Evolutionary conservation across 1,140 invertebrate species (phyloP), one percentile per base, ranked within the genome.

Genomic region (Zaprionus lachaisei): DNA sequence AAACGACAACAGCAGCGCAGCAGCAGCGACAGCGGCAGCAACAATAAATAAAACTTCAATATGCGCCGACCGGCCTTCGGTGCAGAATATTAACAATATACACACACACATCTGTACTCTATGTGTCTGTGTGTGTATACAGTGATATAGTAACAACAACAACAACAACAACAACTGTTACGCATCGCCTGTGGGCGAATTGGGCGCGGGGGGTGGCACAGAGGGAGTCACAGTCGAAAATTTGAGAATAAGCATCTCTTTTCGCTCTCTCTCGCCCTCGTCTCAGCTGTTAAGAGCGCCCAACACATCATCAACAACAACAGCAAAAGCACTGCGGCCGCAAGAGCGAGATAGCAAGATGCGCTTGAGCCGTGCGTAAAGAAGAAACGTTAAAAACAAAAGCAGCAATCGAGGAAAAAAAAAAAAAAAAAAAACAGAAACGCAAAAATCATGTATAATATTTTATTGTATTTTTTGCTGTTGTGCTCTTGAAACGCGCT

Each of bases 41-140:
- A 75, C 68, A 76, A 76, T 71, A 76, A 77, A 77, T 72, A 72
- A 51, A 77, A 77, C 74, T 77, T 77, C 63, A 77, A 77, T 77
- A 77, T 77, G 74, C 63, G 74, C 69, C 62, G 68, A 72, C 70
- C 74, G 75, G 75, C 75, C 75, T 77, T 77, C 75, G 56, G 5
- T 54, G 58, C 75, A 68, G 70, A 73, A 77, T 77, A 73, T 77
- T 77, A 77, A 77, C 75, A 77, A 73, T 77, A 68, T 57, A 58
- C 22, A 28, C 26, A 47, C 37, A 47, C n/a, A 17, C 28, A 7
- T 47, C 38, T 69, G 11, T 57, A 11, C 31, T 31, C 31, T 31
- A 26, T 58, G 24, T 24, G 24, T 5, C 0, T 56, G n/a, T 28
- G 17, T 65, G 38, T 60, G 38, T 69, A 54, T 51, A 54, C 26